phyloP scores from a whole-genome alignment of 2,797 vertebrate genomes.

The Crax fasciolata region DNA sequence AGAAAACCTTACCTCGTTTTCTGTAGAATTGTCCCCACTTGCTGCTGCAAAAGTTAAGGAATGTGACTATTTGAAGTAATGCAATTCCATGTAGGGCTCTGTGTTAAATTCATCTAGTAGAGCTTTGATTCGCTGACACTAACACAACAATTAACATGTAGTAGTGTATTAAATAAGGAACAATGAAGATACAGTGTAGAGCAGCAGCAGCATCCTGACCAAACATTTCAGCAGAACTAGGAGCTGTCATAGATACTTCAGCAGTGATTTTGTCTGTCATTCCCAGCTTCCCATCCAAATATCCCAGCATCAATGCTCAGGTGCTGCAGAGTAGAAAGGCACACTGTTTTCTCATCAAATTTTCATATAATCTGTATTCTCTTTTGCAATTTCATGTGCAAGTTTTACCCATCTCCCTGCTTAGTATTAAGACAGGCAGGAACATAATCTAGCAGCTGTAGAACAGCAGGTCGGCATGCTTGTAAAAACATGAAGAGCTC shows the following conservation, averaged over 20 bases:
- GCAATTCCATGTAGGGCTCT: background rate
- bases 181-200: background rate
- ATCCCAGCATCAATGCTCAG: background rate
- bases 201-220: background rate
- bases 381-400: conserved; percentile 2
- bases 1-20: background rate
- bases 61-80: background rate
- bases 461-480: background rate
- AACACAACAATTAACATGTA: background rate
- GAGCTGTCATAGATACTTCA: background rate
- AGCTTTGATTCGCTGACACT: background rate
- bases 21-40: background rate
- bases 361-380: background rate
- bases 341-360: background rate
- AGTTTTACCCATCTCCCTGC: background rate
- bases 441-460: background rate
- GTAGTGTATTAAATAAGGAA: background rate
- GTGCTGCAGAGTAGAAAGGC: background rate
- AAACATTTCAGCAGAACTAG: background rate
- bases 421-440: background rate
- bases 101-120: background rate
- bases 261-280: background rate
- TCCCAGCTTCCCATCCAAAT: background rate
- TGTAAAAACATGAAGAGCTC: background rate
- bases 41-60: background rate